A percentile compares a stretch with the other conserved stretches of the same genome.
phyloP scores from a whole-genome alignment of 2,888 invertebrate genomes.

The Ormia ochracea region DNA sequence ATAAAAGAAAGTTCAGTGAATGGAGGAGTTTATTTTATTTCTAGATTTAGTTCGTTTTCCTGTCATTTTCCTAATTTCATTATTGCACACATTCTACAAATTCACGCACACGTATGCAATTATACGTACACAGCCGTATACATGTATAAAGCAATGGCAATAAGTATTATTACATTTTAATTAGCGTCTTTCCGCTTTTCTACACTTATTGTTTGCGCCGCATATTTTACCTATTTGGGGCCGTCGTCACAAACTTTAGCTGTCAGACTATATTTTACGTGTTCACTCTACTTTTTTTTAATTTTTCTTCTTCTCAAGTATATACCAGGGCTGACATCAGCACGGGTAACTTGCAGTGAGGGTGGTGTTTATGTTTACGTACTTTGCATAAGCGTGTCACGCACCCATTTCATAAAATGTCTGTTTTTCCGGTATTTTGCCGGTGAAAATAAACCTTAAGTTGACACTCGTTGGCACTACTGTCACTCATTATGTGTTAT shows the following conservation, averaged over 20 bases:
- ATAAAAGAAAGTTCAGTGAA: too few species aligned
- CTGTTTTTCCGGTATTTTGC: slow-evolving; percentile 66
- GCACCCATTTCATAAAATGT: slow-evolving; percentile 69
- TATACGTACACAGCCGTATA: not conserved
- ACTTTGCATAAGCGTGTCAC: slow-evolving; percentile 66
- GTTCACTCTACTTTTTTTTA: not conserved
- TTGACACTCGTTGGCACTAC: slow-evolving; percentile 67
- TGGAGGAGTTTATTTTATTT: not conserved
- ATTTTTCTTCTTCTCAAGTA: not conserved
- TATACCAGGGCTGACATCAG: not conserved
- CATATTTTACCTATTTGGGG: slow-evolving; percentile 19
- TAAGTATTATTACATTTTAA: slow-evolving; percentile 56
- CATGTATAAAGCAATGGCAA: not conserved
- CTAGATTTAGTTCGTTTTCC: slow-evolving; percentile 9
- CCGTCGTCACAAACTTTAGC: slow-evolving; percentile 15
- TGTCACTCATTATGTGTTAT: slow-evolving; percentile 74
- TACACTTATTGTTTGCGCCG: slow-evolving; percentile 34
- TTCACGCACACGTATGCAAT: not conserved
- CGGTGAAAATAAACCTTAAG: slow-evolving; percentile 58
- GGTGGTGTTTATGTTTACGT: slow-evolving; percentile 3
- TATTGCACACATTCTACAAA: slow-evolving; percentile 9
- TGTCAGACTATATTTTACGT: slow-evolving; percentile 7
- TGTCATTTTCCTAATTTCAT: slow-evolving; percentile 55
- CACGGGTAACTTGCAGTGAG: not conserved
- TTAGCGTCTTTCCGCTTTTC: slow-evolving; percentile 56